These are phyloP conservation scores for Sminthurinus signatus DNA, from an alignment of 1,140 invertebrate genomes.

Conservation along the genomic window DNA sequence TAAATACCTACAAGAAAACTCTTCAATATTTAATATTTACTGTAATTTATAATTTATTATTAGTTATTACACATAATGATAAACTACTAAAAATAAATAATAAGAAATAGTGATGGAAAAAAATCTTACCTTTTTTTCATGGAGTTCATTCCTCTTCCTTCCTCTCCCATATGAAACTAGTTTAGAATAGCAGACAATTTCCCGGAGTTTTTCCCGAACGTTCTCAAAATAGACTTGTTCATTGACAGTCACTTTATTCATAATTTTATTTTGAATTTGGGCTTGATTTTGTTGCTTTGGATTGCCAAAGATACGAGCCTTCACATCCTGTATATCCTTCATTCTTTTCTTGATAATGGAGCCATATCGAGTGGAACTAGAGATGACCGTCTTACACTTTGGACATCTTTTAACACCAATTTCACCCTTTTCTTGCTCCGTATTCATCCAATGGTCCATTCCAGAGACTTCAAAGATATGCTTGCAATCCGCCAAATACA, in stretches of 20 bases:
- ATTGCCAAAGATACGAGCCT: conserved; percentile 8
- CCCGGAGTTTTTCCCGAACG: background rate
- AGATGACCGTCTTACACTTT: conserved; percentile 48
- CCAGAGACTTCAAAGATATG: conserved; percentile 55
- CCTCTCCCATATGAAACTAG: background rate
- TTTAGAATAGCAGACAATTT: background rate
- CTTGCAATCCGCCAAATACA: conserved; percentile 57
- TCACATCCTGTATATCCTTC: background rate
- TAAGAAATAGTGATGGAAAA: too few species aligned
- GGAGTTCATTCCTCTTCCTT: too few species aligned
- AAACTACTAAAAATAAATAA: too few species aligned
- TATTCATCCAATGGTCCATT: conserved; percentile 52
- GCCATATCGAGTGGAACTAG: conserved; percentile 47
- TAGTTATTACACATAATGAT: too few species aligned
- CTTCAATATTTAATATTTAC: too few species aligned
- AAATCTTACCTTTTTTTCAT: too few species aligned
- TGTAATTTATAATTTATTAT: too few species aligned
- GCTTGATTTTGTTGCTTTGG: too few species aligned
- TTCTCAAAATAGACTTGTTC: background rate
- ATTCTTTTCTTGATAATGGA: conserved; percentile 44
- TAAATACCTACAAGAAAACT: too few species aligned
- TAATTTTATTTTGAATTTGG: too few species aligned
- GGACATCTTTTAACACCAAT: conserved; percentile 50
- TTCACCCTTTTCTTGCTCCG: conserved; percentile 35
- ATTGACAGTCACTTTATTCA: too few species aligned